Evolutionary conservation across 2,888 invertebrate genomes (phyloP), one percentile per base, ranked within the genome.

Genomic region (Cephonodes hylas): DNA sequence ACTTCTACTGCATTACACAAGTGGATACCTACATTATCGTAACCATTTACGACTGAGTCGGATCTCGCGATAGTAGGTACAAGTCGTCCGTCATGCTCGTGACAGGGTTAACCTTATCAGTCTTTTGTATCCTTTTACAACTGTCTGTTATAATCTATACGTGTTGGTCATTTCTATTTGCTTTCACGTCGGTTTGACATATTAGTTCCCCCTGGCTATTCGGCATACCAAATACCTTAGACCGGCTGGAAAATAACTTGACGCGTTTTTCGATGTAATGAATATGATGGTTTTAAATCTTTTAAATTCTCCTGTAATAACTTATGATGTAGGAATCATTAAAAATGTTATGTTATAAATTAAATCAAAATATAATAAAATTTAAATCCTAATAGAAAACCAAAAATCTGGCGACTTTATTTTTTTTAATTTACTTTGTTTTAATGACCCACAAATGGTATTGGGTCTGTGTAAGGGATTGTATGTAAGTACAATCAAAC

Each of bases 31-130:
- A 67, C 63, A 66, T 67, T 68, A 62, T 65, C 64, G 63, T 63
- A 57, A 46, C 68, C 70, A 44, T 70, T 61, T 68, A 71, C 42
- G 66, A 64, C 42, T 22, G 18, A 53, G 34, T 62, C 38, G 59
- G 42, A 61, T 65, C 45, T 63, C 31, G 13, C 48, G 46, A 58
- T 58, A 60, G 56, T 25, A 59, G 5, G 18, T 18, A 8, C 27
- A 15, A n/a, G 46, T 46, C 38, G 31, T 58, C 42, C 58, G 42
- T 46, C 38, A 59, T 48, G 18, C 25, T n/a, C n/a, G 18, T 71
- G 73, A 74, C 74, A 72, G 70, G 67, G 75, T 72, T 75, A 72
- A 66, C 77, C 74, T 75, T 79, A 75, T 79, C 73, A 71, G 74
- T 69, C 66, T 63, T 65, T 61, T 45, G 60, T 59, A 63, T 61